Conservation (phyloP, 2,113 vertebrate species). For the Sphaerodactylus townsendi region DNA sequence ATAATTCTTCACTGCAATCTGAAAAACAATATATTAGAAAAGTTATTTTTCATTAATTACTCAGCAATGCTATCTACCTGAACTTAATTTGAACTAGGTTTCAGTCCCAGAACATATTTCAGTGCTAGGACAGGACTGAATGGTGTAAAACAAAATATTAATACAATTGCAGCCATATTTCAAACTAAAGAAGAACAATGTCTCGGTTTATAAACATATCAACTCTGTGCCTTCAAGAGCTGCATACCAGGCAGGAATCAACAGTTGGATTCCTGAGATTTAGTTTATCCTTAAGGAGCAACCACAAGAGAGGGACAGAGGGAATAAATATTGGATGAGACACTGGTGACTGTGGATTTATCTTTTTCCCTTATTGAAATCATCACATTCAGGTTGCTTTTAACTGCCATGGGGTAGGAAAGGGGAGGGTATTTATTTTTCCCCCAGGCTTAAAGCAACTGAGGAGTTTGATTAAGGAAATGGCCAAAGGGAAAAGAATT, state of each 20-base stretch:
- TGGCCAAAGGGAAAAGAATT: too few species aligned
- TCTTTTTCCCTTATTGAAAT: too few species aligned
- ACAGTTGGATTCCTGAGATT: not conserved
- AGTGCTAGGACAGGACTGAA: not conserved
- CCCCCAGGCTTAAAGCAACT: too few species aligned
- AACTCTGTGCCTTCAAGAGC: not conserved
- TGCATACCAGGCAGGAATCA: not conserved
- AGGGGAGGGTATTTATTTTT: too few species aligned
- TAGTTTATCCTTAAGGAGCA: not conserved
- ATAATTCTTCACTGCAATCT: conserved; percentile 84
- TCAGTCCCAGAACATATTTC: not conserved
- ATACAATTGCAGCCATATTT: not conserved
- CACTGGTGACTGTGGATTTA: too few species aligned
- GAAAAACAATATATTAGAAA: conserved; percentile 39
- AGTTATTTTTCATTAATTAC: not conserved
- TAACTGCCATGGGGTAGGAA: too few species aligned
- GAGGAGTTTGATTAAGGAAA: too few species aligned
- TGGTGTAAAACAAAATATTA: not conserved
- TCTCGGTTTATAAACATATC: not conserved
- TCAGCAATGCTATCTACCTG: not conserved
- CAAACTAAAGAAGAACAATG: not conserved
- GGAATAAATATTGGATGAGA: not conserved
- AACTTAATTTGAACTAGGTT: not conserved
- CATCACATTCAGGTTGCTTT: too few species aligned
- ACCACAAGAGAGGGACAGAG: too few species aligned